Base-by-base conservation (phyloP, 2,113 vertebrate species). In the Erpornis zantholeuca region DNA sequence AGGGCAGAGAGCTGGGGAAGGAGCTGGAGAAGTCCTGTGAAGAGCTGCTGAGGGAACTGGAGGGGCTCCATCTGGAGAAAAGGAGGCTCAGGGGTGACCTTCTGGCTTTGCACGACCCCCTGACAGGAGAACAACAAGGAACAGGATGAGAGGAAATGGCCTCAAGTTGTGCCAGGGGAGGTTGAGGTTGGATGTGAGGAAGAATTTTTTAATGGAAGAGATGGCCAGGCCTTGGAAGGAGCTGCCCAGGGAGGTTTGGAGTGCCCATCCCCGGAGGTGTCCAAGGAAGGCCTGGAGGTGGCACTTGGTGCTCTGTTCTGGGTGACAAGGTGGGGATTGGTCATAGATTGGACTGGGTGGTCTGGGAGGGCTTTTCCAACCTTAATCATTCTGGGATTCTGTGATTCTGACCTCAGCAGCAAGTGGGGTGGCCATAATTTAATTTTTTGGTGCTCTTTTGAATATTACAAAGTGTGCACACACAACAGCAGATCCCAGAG, bases 401-500 rank as follows among this genome's bases (percentile, higher is more conserved):
- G 6, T 15, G 54, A 54, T 49, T 52, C 40, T 56, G 35, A 25
- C 57, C 82, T 36, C 1, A 6, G 68, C 35, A 50, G 49, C 61
- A 21, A 49, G 44, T 19, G 21, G 3, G 7, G 6, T 2, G 36
- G 1, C 21, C 11, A 3, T 15, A 14, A 7, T 23, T 47, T 11
- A 8, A 7, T 11, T 27, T 61, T 47, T 24, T 15, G 5, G 40
- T 38, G 33, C 19, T 44, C 33, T 59, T 47, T 29, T 9, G 22
- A 8, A 1, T 3, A 2, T 63, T n/a, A 15, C 33, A 86, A 61
- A 22, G 14, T 4, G 0, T 7, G 10, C 28, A 15, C 21, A 3
- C 3, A 6, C 2, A 2, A 3, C 0, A 29, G 2, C 52, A 52
- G 24, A 49, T 3, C 15, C 7, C 21, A 12, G 13, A 53, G 33